These are phyloP conservation scores for Lathamus discolor DNA, from an alignment of 2,113 vertebrate species.

Conservation along the genomic window DNA sequence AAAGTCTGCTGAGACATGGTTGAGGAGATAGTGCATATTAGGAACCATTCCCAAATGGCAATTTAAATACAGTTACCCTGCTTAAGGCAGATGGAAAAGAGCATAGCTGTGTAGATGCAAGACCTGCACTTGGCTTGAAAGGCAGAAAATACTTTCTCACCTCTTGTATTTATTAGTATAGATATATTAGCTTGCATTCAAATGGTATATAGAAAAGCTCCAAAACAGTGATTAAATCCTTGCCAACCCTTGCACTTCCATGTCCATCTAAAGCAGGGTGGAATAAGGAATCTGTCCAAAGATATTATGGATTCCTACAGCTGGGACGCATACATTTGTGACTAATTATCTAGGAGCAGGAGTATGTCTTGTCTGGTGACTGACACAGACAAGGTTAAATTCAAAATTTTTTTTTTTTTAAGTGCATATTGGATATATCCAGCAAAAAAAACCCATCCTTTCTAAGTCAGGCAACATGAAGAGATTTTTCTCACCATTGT, in stretches of 20 bases:
- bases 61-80: neutral
- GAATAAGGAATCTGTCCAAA: neutral
- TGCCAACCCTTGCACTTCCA: neutral
- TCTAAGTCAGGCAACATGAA: neutral
- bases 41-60: neutral
- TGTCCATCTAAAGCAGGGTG: neutral
- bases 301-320: neutral
- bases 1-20: fast-evolving
- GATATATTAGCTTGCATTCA: neutral
- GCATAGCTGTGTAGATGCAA: neutral
- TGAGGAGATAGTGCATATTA: neutral
- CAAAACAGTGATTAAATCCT: neutral
- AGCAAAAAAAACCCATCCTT: neutral
- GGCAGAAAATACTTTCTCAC: neutral
- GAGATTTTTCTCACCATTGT: neutral
- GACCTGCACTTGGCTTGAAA: neutral
- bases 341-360: neutral
- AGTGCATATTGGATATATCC: neutral
- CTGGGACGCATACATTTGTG: neutral
- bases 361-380: neutral
- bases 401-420: neutral
- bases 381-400: neutral
- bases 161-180: neutral
- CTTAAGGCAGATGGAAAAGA: neutral
- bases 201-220: neutral